Evolutionary conservation across 2,888 invertebrate species (phyloP), one percentile per base, ranked within the genome.

Genomic region (Metellina segmentata): DNA sequence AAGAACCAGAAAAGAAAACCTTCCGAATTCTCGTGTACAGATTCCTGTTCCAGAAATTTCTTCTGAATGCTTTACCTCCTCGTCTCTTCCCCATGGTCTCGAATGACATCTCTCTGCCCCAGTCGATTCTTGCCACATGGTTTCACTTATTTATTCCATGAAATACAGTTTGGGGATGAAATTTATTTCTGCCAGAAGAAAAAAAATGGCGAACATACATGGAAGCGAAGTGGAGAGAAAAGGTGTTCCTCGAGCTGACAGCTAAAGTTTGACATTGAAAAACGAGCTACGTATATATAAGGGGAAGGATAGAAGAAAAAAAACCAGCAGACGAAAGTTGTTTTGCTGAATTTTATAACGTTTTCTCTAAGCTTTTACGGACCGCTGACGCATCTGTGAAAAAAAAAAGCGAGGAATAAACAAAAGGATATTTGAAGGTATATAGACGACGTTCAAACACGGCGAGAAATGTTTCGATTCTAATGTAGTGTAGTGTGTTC

Each of bases 71-170:
- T 11, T 52, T 8, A 11, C 20, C 49, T 72, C 51, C 19, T 8
- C 9, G 7, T 7, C 74, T 16, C 34, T 20, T 20, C 53, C 51
- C 72, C 16, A 1, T 61, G 61, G 61, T 61, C 71, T n/a, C n/a
- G n/a, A 77, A 77, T 77, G 77, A 77, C 77, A 85, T 61, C 69
- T 52, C 85, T 51, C 69, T n/a, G 48, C 69, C 53, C 61, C 69
- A 61, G 61, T 53, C 77, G 85, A 85, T 88, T 81, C 72, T 88
- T 75, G 75, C 88, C 88, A 89, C 88, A 81, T 85, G 89, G 89
- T 79, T 90, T 90, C 83, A 85, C 89, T 90, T 90, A 90, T 90
- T 90, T 85, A 90, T 90, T 90, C 89, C 61, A 19, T 79, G 85
- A 90, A 90, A 90, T 90, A 74, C 74, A 88, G 74, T 88, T 74